Conservation (phyloP, 2,888 invertebrate genomes). For the Dryomyza anilis region DNA sequence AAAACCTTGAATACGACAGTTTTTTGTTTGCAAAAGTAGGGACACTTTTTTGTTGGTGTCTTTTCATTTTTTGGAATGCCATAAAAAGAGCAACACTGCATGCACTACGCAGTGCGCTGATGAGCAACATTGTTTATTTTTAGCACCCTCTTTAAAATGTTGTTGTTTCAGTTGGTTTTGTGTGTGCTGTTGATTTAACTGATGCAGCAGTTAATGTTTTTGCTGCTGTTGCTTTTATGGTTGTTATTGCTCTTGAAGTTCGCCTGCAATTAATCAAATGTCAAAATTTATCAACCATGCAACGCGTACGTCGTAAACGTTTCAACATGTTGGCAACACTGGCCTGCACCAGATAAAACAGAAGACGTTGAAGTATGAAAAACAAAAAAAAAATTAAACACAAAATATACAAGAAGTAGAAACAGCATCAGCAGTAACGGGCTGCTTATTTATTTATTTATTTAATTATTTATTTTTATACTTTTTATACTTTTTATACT, state of each 20-base stretch:
- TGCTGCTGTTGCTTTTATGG: no score
- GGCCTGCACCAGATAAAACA: background rate
- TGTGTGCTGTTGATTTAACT: no score
- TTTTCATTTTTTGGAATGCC: background rate
- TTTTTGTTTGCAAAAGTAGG: background rate
- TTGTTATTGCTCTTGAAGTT: conserved; percentile 8
- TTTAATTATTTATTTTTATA: no score
- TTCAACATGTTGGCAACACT: conserved; percentile 22
- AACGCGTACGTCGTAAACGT: conserved; percentile 6
- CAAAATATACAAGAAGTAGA: no score
- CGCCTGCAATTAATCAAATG: conserved; percentile 32
- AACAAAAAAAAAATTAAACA: background rate
- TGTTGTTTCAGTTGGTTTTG: no score
- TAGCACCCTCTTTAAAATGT: no score
- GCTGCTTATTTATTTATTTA: no score
- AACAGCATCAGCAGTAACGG: no score
- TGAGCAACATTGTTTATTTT: conserved; percentile 5
- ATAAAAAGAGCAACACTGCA: no score
- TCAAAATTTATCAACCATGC: conserved; percentile 19
- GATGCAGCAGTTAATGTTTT: no score
- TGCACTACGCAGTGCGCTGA: no score
- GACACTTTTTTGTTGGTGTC: background rate
- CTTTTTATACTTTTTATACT: no score
- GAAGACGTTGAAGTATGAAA: background rate
- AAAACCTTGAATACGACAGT: background rate